Base-by-base conservation (phyloP, 2,888 invertebrate genomes). In the Brenthis daphne region DNA sequence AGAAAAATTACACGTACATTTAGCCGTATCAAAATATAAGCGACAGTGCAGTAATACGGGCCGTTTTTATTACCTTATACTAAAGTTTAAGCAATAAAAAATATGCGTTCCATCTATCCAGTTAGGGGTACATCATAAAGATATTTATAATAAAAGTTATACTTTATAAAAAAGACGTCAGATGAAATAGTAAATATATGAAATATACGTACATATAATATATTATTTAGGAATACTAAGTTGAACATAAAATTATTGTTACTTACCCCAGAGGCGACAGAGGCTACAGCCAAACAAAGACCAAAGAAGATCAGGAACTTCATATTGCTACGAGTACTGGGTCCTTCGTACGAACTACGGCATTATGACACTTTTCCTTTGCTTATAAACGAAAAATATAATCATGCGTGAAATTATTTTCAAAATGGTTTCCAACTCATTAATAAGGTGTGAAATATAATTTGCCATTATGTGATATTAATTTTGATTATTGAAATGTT, bases 211-310 rank as follows among this genome's bases (percentile, higher is more conserved):
- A 43, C 8, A 43, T 43, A 43, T 14, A 6, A 53, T 16, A 16
- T 53, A 53, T 16, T 16, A 20, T n/a, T 16, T 20, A 20, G 2
- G 11, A n/a, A 3, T 8, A 53, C 16, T 6, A 16, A 56, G 37
- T n/a, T 12, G 14, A n/a, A n/a, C 2, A 60, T 29, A 8, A n/a
- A 3, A 11, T 11, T n/a, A 16, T 50, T n/a, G 0, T 60, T 50
- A 68, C 71, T 75, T 51, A 73, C 74, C 69, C 12, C 63, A 43
- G 71, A 66, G 24, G 57, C 72, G 24, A 69, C 71, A 24, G 69
- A 69, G 14, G 63, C 71, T 54, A 68, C 53, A 33, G 68, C 68
- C 54, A 74, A 63, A 47, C 69, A 75, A 57, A 72, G 20, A 14
- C 67, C 68, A 20, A 70, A 63, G 55, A 73, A 6, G 37, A 72